Conservation (phyloP, 1,140 invertebrate species). For the Anoplophora glabripennis region DNA sequence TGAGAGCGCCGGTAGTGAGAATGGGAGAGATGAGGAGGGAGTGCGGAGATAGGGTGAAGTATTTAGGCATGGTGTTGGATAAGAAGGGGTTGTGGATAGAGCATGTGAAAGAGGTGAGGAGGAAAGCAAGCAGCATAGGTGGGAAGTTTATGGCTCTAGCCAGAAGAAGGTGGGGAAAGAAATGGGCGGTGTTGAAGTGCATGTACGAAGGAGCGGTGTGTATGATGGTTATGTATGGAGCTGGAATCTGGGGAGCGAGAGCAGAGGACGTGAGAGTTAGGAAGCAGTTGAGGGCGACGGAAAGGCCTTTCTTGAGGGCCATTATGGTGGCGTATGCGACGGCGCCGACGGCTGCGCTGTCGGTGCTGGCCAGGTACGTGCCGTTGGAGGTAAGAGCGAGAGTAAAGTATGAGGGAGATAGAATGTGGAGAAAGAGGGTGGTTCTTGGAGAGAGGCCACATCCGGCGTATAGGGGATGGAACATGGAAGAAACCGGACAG, state of each 20-base stretch:
- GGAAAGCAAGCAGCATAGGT: constrained; percentile 2
- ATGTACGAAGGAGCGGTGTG: constrained; percentile 21
- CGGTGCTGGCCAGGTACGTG: constrained; percentile 23
- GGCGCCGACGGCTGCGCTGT: constrained; percentile 14
- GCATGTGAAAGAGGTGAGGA: constrained; percentile 16
- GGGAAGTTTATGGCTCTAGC: constrained; percentile 5
- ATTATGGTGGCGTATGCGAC: constrained; percentile 20
- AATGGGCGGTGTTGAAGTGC: constrained; percentile 12
- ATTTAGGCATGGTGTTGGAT: constrained; percentile 27
- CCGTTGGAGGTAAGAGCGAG: constrained; percentile 21
- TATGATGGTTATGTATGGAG: constrained; percentile 25
- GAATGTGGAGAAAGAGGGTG: no score
- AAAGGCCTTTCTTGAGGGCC: constrained; percentile 20
- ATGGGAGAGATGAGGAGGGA: background rate
- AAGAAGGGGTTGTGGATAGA: constrained; percentile 15
- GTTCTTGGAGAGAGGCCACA: background rate
- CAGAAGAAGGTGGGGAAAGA: constrained; percentile 21
- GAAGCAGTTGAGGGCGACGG: constrained; percentile 20
- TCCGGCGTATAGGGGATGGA: background rate
- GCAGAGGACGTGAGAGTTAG: constrained; percentile 6
- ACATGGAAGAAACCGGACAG: no score
- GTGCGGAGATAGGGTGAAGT: constrained; percentile 11
- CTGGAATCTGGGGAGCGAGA: constrained; percentile 20
- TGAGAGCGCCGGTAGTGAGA: constrained; percentile 19
- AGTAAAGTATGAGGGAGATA: background rate